Conservation (phyloP, 2,888 invertebrate genomes). For the Glaucopsyche alexis region DNA sequence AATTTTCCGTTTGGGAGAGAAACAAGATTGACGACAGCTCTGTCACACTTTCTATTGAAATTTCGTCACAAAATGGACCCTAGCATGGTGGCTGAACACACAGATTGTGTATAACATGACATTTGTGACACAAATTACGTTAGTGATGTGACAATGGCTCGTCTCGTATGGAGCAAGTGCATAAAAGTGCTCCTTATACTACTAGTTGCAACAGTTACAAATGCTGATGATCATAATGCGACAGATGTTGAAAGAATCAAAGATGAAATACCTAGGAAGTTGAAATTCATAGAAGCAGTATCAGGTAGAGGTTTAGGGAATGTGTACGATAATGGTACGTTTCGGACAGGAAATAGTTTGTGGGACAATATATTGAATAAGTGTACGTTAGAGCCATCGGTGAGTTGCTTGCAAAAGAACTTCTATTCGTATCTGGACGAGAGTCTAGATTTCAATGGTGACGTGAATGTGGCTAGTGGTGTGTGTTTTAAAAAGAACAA, state of each 20-base stretch:
- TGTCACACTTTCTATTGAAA: background rate
- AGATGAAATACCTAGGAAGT: constrained; percentile 54
- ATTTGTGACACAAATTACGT: background rate
- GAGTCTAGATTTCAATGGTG: constrained; percentile 81
- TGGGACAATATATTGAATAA: constrained; percentile 88
- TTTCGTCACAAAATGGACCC: background rate
- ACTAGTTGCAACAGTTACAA: constrained; percentile 53
- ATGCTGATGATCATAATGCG: constrained; percentile 49
- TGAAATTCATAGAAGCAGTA: constrained; percentile 60
- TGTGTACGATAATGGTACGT: constrained; percentile 69
- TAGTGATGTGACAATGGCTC: constrained; percentile 32
- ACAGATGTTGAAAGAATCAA: constrained; percentile 43
- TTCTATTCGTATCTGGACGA: constrained; percentile 86
- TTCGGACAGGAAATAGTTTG: constrained; percentile 82
- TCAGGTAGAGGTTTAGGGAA: constrained; percentile 63
- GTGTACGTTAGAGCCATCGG: constrained; percentile 83
- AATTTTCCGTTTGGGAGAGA: constrained; percentile 15
- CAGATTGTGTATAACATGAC: background rate
- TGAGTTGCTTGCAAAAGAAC: constrained; percentile 88
- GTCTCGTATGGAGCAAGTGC: constrained; percentile 24
- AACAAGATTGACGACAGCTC: background rate
- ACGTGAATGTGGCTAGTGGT: constrained; percentile 82
- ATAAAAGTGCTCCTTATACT: constrained; percentile 45
- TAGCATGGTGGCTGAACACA: background rate
- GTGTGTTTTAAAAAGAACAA: constrained; percentile 83